Conservation (phyloP, 1,140 invertebrate genomes). For the Penaeus chinensis region DNA sequence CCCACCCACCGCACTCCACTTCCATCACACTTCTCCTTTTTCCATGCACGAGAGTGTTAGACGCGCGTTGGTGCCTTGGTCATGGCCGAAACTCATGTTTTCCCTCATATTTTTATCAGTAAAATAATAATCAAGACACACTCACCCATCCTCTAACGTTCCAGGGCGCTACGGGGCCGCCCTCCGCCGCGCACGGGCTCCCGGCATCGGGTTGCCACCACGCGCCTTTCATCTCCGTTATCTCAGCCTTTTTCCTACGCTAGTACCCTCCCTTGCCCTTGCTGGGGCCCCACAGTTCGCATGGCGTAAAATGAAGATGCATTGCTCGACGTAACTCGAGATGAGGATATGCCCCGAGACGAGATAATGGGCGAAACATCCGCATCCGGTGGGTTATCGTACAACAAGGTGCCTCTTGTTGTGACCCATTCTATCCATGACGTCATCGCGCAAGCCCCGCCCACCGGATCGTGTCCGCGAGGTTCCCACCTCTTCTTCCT, state of each 20-base stretch:
- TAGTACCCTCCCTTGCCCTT: not conserved
- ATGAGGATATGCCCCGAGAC: not conserved
- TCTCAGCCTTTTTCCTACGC: not conserved
- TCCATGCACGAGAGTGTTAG: constrained; percentile 59
- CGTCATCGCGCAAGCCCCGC: constrained; percentile 46
- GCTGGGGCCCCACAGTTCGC: not conserved
- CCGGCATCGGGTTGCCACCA: constrained; percentile 23
- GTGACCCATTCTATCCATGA: constrained; percentile 48
- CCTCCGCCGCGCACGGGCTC: constrained; percentile 45
- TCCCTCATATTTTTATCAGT: constrained; percentile 63
- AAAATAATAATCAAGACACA: constrained; percentile 64
- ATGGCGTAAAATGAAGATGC: not conserved
- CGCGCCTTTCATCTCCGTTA: not conserved
- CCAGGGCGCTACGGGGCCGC: constrained; percentile 60
- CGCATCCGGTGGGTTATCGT: constrained; percentile 10
- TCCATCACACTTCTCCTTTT: constrained; percentile 47
- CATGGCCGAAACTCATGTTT: constrained; percentile 61
- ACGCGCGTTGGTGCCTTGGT: constrained; percentile 48
- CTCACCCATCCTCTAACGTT: constrained; percentile 64
- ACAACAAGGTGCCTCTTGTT: constrained; percentile 19
- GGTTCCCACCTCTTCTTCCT: constrained; percentile 40
- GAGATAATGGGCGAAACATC: not conserved
- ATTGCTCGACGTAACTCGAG: not conserved
- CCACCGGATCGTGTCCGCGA: constrained; percentile 37
- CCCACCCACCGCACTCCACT: constrained; percentile 35